Evolutionary conservation across 1,140 invertebrate genomes (phyloP).

Genomic region (Pseudomyrmex concolor): DNA sequence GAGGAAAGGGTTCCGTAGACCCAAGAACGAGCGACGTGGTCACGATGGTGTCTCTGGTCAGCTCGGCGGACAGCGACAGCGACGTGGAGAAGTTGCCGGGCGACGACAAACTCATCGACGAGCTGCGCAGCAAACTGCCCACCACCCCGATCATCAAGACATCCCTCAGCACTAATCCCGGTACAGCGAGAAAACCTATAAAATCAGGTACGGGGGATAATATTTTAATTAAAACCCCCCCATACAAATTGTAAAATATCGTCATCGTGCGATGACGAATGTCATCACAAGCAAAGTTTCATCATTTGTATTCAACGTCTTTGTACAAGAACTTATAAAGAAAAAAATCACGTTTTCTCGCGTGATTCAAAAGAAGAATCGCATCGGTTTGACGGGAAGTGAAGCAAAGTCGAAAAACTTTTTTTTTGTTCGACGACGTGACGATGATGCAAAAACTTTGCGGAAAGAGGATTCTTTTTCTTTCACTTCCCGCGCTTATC

Average conservation of each 20-base stretch:
- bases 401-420: too few species aligned
- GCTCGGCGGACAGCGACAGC: conserved; percentile 85
- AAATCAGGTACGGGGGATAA: conserved; percentile 83
- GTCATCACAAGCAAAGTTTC: too few species aligned
- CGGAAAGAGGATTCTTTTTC: neutral
- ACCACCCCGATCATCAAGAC: conserved; percentile 82
- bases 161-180: conserved; percentile 70
- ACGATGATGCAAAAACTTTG: too few species aligned
- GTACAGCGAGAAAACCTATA: conserved; percentile 80
- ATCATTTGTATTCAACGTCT: too few species aligned
- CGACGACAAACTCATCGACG: conserved; percentile 81
- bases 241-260: neutral
- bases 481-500: neutral
- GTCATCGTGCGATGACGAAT: neutral
- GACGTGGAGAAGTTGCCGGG: conserved; percentile 81
- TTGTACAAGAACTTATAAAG: too few species aligned
- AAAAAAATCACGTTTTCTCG: too few species aligned
- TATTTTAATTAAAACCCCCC: neutral
- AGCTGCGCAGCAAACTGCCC: conserved; percentile 81
- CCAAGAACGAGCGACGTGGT: conserved; percentile 81
- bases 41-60: conserved; percentile 86
- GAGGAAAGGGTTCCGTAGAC: conserved; percentile 60
- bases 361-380: too few species aligned
- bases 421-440: too few species aligned
- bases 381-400: too few species aligned